These are phyloP conservation scores for Neosilurus mollespiculum DNA, from an alignment of 2,797 vertebrate species.

Conservation along the genomic window DNA sequence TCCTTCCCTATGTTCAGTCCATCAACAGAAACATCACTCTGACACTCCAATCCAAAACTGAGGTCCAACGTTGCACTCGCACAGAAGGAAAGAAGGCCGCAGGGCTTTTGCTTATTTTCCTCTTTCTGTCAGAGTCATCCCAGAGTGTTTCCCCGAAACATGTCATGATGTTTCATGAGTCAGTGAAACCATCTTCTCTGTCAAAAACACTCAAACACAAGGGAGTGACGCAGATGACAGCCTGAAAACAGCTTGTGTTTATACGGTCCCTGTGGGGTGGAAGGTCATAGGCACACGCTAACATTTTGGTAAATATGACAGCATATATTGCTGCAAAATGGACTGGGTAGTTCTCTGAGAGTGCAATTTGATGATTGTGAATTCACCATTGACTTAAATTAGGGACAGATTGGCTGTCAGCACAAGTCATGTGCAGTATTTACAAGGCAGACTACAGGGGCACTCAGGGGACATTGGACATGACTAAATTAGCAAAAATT, in stretches of 20 bases:
- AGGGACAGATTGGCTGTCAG: too few species aligned
- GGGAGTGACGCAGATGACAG: conserved; percentile 6
- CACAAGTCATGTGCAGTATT: not conserved
- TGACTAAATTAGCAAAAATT: too few species aligned
- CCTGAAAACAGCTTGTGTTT: not conserved
- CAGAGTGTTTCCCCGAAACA: not conserved
- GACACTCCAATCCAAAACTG: conserved; percentile 18
- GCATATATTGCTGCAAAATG: not conserved
- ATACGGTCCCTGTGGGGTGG: not conserved
- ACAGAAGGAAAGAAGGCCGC: not conserved
- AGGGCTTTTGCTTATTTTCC: conserved; percentile 1
- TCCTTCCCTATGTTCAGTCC: conserved; percentile 9
- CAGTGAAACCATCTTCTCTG: conserved; percentile 10
- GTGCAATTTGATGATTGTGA: not conserved
- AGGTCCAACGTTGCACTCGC: not conserved
- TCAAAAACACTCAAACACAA: not conserved
- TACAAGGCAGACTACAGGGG: not conserved
- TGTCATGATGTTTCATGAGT: not conserved
- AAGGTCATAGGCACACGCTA: not conserved
- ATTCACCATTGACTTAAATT: not conserved
- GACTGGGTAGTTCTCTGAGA: not conserved
- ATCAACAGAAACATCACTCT: conserved; percentile 18
- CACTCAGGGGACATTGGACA: too few species aligned
- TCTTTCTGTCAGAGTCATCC: conserved; percentile 29
- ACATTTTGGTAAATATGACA: not conserved